Conservation (phyloP, 2,113 vertebrate genomes). For the Rhipidura dahli region DNA sequence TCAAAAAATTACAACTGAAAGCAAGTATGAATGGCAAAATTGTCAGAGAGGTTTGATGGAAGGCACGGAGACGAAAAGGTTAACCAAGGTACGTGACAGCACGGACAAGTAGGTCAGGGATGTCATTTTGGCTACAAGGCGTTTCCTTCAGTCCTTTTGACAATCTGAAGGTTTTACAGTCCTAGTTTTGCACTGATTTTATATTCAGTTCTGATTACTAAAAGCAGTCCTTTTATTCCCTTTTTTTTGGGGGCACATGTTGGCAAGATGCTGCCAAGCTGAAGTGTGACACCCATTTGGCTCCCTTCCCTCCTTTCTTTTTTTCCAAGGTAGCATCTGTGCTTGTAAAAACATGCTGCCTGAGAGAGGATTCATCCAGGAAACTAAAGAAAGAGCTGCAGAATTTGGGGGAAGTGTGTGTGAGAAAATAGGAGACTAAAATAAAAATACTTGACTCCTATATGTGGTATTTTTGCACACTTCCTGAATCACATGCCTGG, state of each 20-base stretch:
- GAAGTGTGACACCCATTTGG: background rate
- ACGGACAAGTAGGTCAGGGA: background rate
- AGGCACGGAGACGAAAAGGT: background rate
- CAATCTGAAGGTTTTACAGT: background rate
- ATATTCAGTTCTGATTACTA: background rate
- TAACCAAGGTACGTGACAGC: background rate
- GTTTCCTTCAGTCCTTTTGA: background rate
- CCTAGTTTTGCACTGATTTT: background rate
- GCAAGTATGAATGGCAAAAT: background rate
- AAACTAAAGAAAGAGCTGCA: conserved; percentile 36
- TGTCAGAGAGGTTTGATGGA: background rate
- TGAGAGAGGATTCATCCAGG: background rate
- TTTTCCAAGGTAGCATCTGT: conserved; percentile 25
- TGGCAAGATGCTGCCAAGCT: background rate
- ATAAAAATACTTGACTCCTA: conserved; percentile 2
- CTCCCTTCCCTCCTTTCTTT: background rate
- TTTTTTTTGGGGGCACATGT: fast-evolving
- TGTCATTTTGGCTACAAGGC: background rate
- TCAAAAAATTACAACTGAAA: background rate
- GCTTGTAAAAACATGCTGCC: conserved; percentile 20
- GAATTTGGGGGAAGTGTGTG: background rate
- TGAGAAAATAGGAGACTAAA: conserved; percentile 11
- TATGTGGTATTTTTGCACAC: background rate
- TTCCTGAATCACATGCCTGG: background rate
- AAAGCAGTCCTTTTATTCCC: background rate